Conservation (phyloP, 2,888 invertebrate species). For the Pycnomerus fuliginosus region DNA sequence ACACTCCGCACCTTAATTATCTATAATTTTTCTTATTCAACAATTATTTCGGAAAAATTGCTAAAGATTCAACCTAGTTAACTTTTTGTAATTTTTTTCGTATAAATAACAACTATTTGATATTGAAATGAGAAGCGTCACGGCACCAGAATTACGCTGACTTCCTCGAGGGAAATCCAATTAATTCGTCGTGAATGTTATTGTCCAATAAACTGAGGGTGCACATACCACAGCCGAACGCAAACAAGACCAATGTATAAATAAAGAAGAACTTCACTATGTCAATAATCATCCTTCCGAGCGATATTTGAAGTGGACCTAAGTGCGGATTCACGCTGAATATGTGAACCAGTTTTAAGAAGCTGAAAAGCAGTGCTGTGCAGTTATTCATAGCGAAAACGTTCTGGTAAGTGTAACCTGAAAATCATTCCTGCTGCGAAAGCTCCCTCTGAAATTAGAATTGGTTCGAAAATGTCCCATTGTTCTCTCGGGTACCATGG, state of each 20-base stretch:
- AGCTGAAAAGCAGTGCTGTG: slow-evolving; percentile 59
- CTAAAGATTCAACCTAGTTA: too few relatives aligned
- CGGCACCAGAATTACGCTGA: too few relatives aligned
- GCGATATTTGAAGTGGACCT: slow-evolving; percentile 89
- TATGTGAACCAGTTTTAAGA: slow-evolving; percentile 92
- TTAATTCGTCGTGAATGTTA: too few relatives aligned
- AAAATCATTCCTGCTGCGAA: slow-evolving; percentile 98
- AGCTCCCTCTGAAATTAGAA: slow-evolving; percentile 89
- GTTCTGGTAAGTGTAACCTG: slow-evolving; percentile 53
- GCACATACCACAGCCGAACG: slow-evolving; percentile 88
- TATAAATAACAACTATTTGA: too few relatives aligned
- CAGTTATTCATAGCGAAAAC: slow-evolving; percentile 6
- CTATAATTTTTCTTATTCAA: too few relatives aligned
- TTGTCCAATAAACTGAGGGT: too few relatives aligned
- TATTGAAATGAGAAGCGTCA: too few relatives aligned
- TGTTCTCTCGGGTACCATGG: slow-evolving; percentile 85
- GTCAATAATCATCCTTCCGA: slow-evolving; percentile 92
- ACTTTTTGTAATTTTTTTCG: too few relatives aligned
- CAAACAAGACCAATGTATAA: slow-evolving; percentile 87
- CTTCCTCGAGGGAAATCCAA: too few relatives aligned
- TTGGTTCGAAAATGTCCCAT: slow-evolving; percentile 96
- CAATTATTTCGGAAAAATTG: too few relatives aligned
- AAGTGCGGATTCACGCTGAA: slow-evolving; percentile 96
- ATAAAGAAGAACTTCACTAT: slow-evolving; percentile 96
- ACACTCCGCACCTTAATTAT: too few relatives aligned